These are phyloP conservation scores for Phalacrocorax pelagicus DNA, from an alignment of 2,113 vertebrate genomes.

Conservation along the genomic window DNA sequence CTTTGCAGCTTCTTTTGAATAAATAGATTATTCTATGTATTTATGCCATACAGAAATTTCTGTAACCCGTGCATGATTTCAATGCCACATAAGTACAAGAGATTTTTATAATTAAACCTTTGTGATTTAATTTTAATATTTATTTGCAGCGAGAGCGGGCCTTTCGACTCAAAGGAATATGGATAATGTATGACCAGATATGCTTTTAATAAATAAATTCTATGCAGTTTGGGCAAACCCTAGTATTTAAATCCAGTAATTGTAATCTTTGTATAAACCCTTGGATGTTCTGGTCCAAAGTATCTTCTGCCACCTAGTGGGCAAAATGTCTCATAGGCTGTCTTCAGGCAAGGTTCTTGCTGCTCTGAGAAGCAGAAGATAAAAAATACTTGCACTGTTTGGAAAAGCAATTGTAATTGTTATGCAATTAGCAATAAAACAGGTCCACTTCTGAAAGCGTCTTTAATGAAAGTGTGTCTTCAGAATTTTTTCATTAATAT, in stretches of 20 bases:
- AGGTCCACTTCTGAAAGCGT: background rate
- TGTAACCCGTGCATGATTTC: background rate
- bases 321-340: background rate
- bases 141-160: background rate
- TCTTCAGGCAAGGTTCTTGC: background rate
- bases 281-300: background rate
- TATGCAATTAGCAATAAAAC: background rate
- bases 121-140: background rate
- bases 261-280: background rate
- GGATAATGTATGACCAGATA: background rate
- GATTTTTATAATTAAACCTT: background rate
- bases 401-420: background rate
- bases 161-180: background rate
- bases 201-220: background rate
- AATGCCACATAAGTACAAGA: background rate
- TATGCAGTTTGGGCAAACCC: background rate
- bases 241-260: background rate
- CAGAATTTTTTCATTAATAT: background rate
- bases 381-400: background rate
- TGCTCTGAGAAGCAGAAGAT: background rate
- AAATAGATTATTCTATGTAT: background rate
- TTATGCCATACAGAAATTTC: background rate
- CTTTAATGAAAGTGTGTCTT: background rate
- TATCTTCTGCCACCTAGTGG: conserved; percentile 72
- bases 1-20: background rate